Conservation (phyloP, 2,113 vertebrate genomes). For the Mormyrus lacerda region DNA sequence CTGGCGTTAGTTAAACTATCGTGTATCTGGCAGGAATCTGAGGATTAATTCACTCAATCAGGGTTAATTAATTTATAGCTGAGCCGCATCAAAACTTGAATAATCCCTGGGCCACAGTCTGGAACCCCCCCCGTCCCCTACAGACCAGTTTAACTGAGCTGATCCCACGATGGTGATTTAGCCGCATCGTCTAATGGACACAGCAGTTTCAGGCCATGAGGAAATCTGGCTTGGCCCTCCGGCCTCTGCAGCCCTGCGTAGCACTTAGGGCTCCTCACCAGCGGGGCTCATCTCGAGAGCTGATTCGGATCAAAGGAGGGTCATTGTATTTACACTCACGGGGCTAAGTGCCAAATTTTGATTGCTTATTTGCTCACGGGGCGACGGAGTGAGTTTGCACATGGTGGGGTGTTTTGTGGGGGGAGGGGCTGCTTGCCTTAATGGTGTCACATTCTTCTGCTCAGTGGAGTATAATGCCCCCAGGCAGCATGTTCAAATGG, state of each 20-base stretch:
- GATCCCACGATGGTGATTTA: slow-evolving; percentile 15
- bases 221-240: background rate
- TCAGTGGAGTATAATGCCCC: background rate
- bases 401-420: background rate
- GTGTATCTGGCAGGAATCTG: background rate
- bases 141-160: background rate
- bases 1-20: background rate
- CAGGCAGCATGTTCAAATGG: background rate
- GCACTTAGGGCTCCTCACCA: background rate
- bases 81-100: background rate
- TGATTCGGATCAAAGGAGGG: background rate
- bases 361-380: slow-evolving; percentile 9
- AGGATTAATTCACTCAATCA: background rate
- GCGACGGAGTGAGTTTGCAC: background rate
- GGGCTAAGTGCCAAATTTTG: slow-evolving; percentile 9
- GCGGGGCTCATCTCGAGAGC: background rate
- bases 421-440: background rate
- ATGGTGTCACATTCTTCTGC: background rate
- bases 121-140: background rate
- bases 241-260: background rate
- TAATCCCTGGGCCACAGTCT: background rate
- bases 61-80: background rate
- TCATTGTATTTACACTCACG: background rate
- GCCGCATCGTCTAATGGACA: slow-evolving; percentile 19
- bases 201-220: background rate